Conservation (phyloP, 2,113 vertebrate genomes). For the Myotis lucifugus region DNA sequence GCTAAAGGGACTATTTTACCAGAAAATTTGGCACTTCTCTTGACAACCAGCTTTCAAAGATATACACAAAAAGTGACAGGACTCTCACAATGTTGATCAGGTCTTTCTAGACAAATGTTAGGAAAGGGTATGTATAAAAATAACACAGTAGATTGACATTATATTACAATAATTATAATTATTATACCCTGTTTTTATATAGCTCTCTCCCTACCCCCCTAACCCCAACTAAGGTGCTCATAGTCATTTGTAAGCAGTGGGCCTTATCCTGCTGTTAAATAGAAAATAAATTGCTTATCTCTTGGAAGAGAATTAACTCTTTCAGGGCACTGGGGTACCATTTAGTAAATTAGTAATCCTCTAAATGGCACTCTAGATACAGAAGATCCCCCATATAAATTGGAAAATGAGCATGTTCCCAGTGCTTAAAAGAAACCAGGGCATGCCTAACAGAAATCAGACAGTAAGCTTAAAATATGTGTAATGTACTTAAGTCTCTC, state of each 20-base stretch:
- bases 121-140: constrained; percentile 37
- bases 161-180: constrained; percentile 66
- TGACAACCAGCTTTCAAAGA: not conserved
- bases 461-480: constrained; percentile 59
- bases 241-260: constrained; percentile 73
- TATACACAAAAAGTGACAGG: not conserved
- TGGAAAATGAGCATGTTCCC: constrained; percentile 66
- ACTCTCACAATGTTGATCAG: not conserved
- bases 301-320: constrained; percentile 80
- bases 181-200: constrained; percentile 64
- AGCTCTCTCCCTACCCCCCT: not conserved
- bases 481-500: constrained; percentile 53
- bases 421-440: constrained; percentile 79
- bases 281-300: constrained; percentile 81
- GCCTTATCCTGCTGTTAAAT: constrained; percentile 74
- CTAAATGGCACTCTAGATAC: constrained; percentile 75
- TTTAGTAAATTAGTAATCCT: constrained; percentile 79
- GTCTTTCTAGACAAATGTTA: constrained; percentile 31
- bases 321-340: constrained; percentile 78
- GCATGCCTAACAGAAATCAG: constrained; percentile 73
- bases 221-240: not conserved
- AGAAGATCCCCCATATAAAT: constrained; percentile 51
- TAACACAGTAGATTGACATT: constrained; percentile 11
- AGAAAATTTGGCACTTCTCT: not conserved
- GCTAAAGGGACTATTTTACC: not conserved